Percentiles rank a stretch among this genome's conserved stretches.
Evolutionary conservation across 2,797 vertebrate genomes (phyloP).

Genomic region (Syngnathus acus): DNA sequence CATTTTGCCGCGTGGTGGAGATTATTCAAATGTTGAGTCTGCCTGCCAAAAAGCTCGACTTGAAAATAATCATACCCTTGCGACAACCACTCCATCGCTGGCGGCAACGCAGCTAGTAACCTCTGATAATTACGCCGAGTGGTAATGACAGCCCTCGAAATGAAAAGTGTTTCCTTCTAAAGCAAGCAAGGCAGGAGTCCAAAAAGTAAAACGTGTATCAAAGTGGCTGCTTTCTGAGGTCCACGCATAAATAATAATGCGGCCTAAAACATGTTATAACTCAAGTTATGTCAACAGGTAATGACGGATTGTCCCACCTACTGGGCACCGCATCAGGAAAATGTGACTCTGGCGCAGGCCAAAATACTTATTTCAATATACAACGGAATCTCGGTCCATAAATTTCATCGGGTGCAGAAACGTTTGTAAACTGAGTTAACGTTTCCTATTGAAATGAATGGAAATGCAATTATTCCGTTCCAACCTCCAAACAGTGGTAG

Average conservation of each 20-base stretch:
- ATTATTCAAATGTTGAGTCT: constrained; percentile 64
- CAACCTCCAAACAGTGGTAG: background rate
- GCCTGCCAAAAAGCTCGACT: constrained; percentile 58
- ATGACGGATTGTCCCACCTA: constrained; percentile 42
- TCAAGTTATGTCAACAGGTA: constrained; percentile 47
- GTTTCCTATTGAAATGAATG: background rate
- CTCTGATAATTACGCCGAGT: constrained; percentile 70
- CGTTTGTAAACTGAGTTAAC: background rate
- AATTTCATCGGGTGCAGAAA: no score
- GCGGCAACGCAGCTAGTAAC: constrained; percentile 55
- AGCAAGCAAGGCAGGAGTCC: constrained; percentile 50
- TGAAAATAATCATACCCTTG: constrained; percentile 71
- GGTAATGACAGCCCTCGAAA: constrained; percentile 70
- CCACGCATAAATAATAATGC: constrained; percentile 62
- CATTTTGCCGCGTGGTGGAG: constrained; percentile 49
- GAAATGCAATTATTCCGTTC: background rate
- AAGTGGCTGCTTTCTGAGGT: constrained; percentile 42
- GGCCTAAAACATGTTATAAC: constrained; percentile 53
- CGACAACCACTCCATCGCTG: constrained; percentile 65
- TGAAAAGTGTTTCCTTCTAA: constrained; percentile 67
- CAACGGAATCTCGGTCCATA: background rate
- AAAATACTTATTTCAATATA: background rate
- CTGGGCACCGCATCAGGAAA: constrained; percentile 50
- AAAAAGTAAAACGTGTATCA: constrained; percentile 43
- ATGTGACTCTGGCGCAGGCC: constrained; percentile 28